These are phyloP conservation scores for Ctenopoma multispine DNA, from an alignment of 2,797 vertebrate genomes.

Conservation along the genomic window DNA sequence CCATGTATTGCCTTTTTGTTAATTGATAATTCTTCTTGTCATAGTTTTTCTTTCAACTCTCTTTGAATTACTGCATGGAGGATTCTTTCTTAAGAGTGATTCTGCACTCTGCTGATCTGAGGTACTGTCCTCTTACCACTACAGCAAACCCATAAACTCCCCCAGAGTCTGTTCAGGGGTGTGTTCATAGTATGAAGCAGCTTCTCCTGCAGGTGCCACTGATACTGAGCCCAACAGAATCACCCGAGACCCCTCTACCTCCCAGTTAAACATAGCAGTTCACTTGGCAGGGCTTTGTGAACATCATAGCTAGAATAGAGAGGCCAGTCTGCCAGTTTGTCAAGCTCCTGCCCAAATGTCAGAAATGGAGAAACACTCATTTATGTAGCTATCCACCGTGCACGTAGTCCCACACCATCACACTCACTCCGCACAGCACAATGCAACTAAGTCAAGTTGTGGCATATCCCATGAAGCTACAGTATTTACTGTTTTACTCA, in stretches of 20 bases:
- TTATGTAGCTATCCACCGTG: slow-evolving; percentile 6
- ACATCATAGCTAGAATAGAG: not conserved
- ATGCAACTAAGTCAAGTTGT: slow-evolving; percentile 18
- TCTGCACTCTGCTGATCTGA: not conserved
- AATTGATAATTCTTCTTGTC: too few relatives aligned
- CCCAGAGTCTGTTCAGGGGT: not conserved
- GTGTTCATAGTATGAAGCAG: slow-evolving; percentile 6
- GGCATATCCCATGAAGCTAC: not conserved
- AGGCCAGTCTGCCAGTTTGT: slow-evolving; percentile 10
- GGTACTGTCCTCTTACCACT: not conserved
- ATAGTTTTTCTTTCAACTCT: too few relatives aligned
- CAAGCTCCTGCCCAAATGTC: not conserved
- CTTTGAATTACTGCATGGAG: not conserved
- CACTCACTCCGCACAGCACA: not conserved
- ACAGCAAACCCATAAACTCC: not conserved
- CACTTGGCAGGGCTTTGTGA: slow-evolving; percentile 11
- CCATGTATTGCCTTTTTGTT: too few relatives aligned
- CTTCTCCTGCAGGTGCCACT: slow-evolving; percentile 10
- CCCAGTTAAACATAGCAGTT: slow-evolving; percentile 26
- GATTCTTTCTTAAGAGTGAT: not conserved
- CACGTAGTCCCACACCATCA: slow-evolving; percentile 1
- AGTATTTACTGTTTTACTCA: slow-evolving; percentile 7
- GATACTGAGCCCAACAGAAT: slow-evolving; percentile 4
- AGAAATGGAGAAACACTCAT: slow-evolving; percentile 1
- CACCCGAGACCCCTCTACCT: slow-evolving; percentile 23